Evolutionary conservation across 1,140 invertebrate species (phyloP).

Genomic region (Cydia strobilella): DNA sequence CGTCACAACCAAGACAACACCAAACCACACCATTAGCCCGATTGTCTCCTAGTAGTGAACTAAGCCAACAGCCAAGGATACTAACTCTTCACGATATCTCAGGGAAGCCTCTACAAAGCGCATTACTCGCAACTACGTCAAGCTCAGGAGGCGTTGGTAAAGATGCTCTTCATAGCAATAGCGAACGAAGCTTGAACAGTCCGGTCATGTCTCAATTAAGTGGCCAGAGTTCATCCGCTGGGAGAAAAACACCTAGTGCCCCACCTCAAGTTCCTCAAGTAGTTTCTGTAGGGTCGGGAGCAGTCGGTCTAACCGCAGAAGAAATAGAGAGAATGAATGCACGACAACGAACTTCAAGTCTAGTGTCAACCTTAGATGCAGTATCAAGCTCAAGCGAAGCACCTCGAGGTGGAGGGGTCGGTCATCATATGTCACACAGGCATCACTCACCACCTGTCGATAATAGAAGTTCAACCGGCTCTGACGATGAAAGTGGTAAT

Average conservation of each 20-base stretch:
- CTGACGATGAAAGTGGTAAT: conserved; percentile 96
- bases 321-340: conserved; percentile 95
- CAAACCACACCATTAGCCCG: conserved; percentile 94
- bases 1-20: conserved; percentile 84
- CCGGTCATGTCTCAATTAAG: conserved; percentile 94
- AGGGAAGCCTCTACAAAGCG: conserved; percentile 93
- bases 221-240: conserved; percentile 89
- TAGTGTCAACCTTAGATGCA: conserved; percentile 95
- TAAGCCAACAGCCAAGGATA: conserved; percentile 95
- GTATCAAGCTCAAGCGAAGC: conserved; percentile 96
- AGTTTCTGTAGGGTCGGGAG: conserved; percentile 81
- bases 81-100: conserved; percentile 96
- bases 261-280: conserved; percentile 82
- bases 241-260: conserved; percentile 83
- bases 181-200: conserved; percentile 93
- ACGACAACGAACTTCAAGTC: conserved; percentile 90
- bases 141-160: conserved; percentile 91
- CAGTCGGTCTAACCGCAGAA: conserved; percentile 93
- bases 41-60: conserved; percentile 94
- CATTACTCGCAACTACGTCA: conserved; percentile 92
- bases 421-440: conserved; percentile 83
- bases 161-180: conserved; percentile 91
- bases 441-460: conserved; percentile 86
- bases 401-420: conserved; percentile 82
- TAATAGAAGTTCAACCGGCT: conserved; percentile 88